Base-by-base conservation (phyloP, 2,797 vertebrate species). In the Denticeps clupeoides region DNA sequence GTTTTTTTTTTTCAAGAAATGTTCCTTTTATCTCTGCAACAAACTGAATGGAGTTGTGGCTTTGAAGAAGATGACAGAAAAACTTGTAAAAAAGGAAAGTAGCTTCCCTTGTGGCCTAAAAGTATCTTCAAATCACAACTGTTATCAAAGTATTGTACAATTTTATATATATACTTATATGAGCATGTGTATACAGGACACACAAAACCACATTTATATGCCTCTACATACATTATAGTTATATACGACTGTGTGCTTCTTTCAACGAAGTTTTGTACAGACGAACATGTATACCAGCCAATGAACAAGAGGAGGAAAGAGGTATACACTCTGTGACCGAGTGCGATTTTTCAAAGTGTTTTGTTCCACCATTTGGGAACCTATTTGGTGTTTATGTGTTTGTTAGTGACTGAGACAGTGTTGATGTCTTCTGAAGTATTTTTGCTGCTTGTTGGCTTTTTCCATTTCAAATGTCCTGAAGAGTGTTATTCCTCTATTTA, bases 181-280 rank as follows among this genome's bases (percentile, higher is more conserved):
- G 16, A 15, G 23, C 35, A 26, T 27, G 56, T 56, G 19, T 48
- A 29, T 41, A 56, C 40, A 16, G 24, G 42, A 47, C 49, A 49
- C 53, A 43, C 41, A 38, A 40, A 52, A 40, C 26, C 45, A 41
- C 47, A 53, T 53, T 53, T 49, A 37, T 25, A 32, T 46, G 32
- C 18, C 9, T 42, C 41, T 45, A 62, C 53, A 49, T 52, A 29
- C 55, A 7, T 47, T 29, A 43, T 19, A 35, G 31, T 21, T 13
- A 56, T 12, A 28, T 47, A 59, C 48, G 53, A 60, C 45, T 40
- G 63, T 70, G 70, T 72, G 70, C 70, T 70, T 64, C 49, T 55
- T 40, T 41, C 27, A 62, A 56, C 51, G 56, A 29, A 55, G 49
- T 54, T 58, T 26, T 49, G 41, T 67, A 67, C 60, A 59, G 43